phyloP scores from a whole-genome alignment of 2,797 vertebrate genomes.

The Cirrhinus molitorella region DNA sequence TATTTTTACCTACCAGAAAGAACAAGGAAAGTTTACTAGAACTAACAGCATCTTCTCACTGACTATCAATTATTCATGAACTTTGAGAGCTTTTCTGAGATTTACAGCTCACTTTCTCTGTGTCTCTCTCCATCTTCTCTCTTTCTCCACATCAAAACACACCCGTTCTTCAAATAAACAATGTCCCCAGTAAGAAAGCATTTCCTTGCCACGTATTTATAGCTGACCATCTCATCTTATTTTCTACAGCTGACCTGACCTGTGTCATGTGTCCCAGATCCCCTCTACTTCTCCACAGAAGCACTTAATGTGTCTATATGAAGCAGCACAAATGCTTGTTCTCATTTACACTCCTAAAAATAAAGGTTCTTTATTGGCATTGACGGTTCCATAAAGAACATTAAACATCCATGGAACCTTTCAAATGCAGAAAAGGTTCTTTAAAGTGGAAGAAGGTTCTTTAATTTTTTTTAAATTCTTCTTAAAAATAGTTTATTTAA shows the following conservation, averaged over 20 bases:
- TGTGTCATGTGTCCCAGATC: neutral
- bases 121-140: conserved; percentile 3
- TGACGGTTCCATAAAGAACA: neutral
- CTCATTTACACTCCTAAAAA: neutral
- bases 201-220: conserved; percentile 17
- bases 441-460: neutral
- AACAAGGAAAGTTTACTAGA: conserved; percentile 17
- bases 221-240: conserved; percentile 11
- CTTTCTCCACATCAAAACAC: conserved; percentile 20
- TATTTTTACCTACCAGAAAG: conserved; percentile 2
- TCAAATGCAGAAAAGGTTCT: neutral
- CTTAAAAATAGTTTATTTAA: no score
- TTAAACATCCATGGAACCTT: neutral
- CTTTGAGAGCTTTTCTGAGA: conserved; percentile 24
- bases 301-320: neutral
- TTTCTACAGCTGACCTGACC: conserved; percentile 24
- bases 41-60: neutral
- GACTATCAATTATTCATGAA: conserved; percentile 17
- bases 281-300: neutral
- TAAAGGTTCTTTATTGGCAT: no score
- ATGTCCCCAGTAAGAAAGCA: neutral
- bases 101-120: conserved; percentile 21
- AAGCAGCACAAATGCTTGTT: neutral
- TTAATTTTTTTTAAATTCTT: no score
- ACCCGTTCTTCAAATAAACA: conserved; percentile 16